Conservation (phyloP, 2,797 vertebrate genomes). For the Cheirogaleus major region DNA sequence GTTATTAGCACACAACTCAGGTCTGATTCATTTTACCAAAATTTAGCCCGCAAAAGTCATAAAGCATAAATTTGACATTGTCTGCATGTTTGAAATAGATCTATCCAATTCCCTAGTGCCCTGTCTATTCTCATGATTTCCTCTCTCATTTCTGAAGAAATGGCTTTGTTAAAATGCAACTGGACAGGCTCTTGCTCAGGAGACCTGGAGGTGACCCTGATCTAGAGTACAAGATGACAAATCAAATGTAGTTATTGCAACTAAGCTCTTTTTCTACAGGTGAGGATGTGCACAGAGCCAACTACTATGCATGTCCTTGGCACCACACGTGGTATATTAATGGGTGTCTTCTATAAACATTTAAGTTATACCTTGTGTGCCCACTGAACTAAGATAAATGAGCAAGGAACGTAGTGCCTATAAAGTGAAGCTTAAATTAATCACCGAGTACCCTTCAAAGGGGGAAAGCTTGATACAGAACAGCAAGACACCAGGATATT, state of each 20-base stretch:
- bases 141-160: constrained; percentile 29
- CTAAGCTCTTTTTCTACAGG: constrained; percentile 40
- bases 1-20: not conserved
- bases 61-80: constrained; percentile 9
- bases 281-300: not conserved
- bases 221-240: constrained; percentile 55
- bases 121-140: not conserved
- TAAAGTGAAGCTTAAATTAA: constrained; percentile 62
- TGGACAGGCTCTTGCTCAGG: not conserved
- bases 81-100: not conserved
- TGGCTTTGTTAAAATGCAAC: constrained; percentile 48
- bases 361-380: constrained; percentile 48
- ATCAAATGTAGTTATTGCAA: constrained; percentile 59
- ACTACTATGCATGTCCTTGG: constrained; percentile 24
- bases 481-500: not conserved
- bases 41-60: not conserved
- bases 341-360: constrained; percentile 44
- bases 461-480: not conserved
- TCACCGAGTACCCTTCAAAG: constrained; percentile 27
- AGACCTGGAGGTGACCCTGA: constrained; percentile 47
- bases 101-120: not conserved
- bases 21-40: constrained; percentile 15
- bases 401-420: constrained; percentile 20
- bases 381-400: constrained; percentile 32
- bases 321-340: not conserved